Conservation (phyloP, 2,888 invertebrate species). For the Noctua janthe region DNA sequence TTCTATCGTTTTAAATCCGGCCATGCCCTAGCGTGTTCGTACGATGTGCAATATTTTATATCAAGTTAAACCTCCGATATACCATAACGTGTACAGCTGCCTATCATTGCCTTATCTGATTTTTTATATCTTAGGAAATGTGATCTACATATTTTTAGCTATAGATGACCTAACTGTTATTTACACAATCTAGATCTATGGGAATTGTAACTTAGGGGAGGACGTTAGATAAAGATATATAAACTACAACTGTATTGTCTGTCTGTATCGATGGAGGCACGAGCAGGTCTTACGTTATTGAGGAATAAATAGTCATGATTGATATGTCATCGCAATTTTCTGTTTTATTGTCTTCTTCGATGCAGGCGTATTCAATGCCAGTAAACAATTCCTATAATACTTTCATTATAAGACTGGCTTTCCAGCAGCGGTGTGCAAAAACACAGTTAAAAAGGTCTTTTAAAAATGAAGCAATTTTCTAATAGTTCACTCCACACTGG, state of each 20-base stretch:
- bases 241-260: constrained; percentile 24
- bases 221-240: constrained; percentile 11
- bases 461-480: not conserved
- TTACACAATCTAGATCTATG: constrained; percentile 48
- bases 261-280: constrained; percentile 18
- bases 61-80: constrained; percentile 35
- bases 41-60: constrained; percentile 53
- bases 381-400: constrained; percentile 23
- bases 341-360: constrained; percentile 9
- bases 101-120: constrained; percentile 51
- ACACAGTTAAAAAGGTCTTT: not conserved
- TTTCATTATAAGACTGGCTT: constrained; percentile 5
- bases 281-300: not conserved
- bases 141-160: constrained; percentile 65
- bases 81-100: constrained; percentile 46
- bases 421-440: not conserved
- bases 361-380: constrained; percentile 3
- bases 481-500: not conserved
- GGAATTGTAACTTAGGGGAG: constrained; percentile 50
- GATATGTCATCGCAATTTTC: constrained; percentile 1
- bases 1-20: constrained; percentile 34
- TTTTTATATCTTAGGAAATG: constrained; percentile 57
- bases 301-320: constrained; percentile 16
- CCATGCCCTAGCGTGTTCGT: constrained; percentile 19
- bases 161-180: constrained; percentile 38